Evolutionary conservation across 2,888 invertebrate genomes (phyloP), one percentile per base, ranked within the genome.

Genomic region (Hipparchia semele): DNA sequence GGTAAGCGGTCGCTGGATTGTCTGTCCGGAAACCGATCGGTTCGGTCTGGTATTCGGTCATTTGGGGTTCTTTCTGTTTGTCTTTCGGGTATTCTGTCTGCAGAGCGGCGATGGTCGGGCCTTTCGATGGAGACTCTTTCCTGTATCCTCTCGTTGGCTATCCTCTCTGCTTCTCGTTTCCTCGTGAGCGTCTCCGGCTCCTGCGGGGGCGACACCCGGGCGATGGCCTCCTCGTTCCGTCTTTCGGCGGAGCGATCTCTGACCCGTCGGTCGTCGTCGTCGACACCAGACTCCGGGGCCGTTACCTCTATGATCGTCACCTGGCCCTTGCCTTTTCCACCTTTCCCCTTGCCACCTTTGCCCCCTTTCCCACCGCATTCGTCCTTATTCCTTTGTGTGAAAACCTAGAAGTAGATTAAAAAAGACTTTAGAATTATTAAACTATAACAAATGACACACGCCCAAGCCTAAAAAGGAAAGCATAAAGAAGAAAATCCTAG

Each of bases 281-380:
- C 91, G 5, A 85, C 87, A 6, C 90, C 89, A 0, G 89, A 85
- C 74, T 90, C 90, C 2, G 90, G 89, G 6, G 91, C 88, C 0
- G 87, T 90, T 49, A 88, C 88, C 79, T 96, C 96, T 74, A 96
- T 95, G 71, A 96, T 95, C 70, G 96, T 95, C 69, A 96, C 96
- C 78, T 96, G 96, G 2, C 96, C 96, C 84, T 96, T 96, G 71
- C 95, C 95, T 79, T 96, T 96, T 2, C 96, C 96, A 2, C 96
- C 96, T 79, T 96, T 96, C 45, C 96, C 96, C 76, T 97, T 96
- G 70, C 96, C 96, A 60, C 95, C 96, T 9, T 96, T 96, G 80
- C 96, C 96, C 0, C 96, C 96, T 33, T 96, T 96, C 65, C 96
- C 95, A 23, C 81, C 82, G 56, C 80, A 78, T 80, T 96, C 96